Percentiles rank a stretch among this genome's conserved stretches.
Evolutionary conservation across 1,140 invertebrate genomes (phyloP).

Genomic region (Drosophila equinoxialis): DNA sequence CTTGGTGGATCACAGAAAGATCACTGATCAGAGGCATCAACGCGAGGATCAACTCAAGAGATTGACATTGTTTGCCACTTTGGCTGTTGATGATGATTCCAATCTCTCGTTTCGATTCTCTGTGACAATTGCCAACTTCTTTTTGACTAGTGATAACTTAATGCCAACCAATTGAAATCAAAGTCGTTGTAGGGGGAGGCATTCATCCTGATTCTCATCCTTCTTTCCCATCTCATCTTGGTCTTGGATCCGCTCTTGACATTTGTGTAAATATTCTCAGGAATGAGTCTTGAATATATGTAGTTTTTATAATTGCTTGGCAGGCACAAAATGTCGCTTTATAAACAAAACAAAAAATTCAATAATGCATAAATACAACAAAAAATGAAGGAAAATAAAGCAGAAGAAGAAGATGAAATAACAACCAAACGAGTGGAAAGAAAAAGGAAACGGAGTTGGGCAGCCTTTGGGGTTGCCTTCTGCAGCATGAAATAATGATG

Average conservation of each 20-base stretch:
- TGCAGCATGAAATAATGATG: conserved; percentile 79
- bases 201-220: background rate
- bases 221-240: background rate
- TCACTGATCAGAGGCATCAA: conserved; percentile 33
- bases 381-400: conserved; percentile 21
- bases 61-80: conserved; percentile 70
- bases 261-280: conserved; percentile 70
- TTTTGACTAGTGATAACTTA: conserved; percentile 57
- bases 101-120: conserved; percentile 3
- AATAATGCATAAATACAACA: conserved; percentile 71
- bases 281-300: conserved; percentile 25
- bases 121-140: conserved; percentile 67
- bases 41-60: conserved; percentile 40
- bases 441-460: conserved; percentile 11
- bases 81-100: conserved; percentile 53
- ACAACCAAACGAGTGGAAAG: conserved; percentile 1
- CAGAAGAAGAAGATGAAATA: no score
- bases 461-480: conserved; percentile 49
- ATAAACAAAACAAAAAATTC: conserved; percentile 72
- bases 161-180: conserved; percentile 36
- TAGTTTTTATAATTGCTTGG: conserved; percentile 20
- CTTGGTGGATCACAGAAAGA: background rate
- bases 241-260: background rate
- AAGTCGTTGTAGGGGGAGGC: conserved; percentile 38
- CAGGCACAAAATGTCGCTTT: conserved; percentile 46